Evolutionary conservation across 1,140 invertebrate species (phyloP), one percentile per base, ranked within the genome.

Genomic region (Drosophila ercepeae): DNA sequence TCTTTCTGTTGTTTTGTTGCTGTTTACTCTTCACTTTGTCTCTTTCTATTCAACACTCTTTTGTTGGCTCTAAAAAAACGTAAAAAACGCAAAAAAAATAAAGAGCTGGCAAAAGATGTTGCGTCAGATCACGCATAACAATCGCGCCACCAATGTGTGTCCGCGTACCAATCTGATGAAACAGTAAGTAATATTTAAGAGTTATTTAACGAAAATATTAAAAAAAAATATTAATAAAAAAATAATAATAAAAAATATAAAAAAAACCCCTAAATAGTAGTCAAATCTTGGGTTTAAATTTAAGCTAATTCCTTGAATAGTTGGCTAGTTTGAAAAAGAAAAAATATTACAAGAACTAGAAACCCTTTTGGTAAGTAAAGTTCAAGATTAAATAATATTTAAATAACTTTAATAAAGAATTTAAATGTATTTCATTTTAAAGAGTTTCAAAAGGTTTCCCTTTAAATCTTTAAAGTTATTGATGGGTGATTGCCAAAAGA

Each of bases 141-240:
- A 97, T 92, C 99, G 99, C 94, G 97, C 96, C 74, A 98, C 95
- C 92, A 99, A 99, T 92, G 95, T 99, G 55, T 99, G 98, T 92
- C 97, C 97, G 4, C 95, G 96, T 84, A 99, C 95, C 34, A 98
- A 96, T 92, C 93, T 99, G 25, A 98, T 98, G 95, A 99, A 99
- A 94, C 98, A 99, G 98, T 99, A 95, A 95, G 97, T 96, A 60
- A 11, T 8, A 44, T 21, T 48, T 25, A 11, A 9, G 7, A 7
- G 1, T 6, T 39, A 16, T 9, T 2, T 11, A 54, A 44, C 3
- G n/a, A 14, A 42, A 42, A 19, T 14, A 9, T 14, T 11, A 4
- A 25, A 53, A 6, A 11, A 23, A 13, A 14, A 5, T 3, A 7
- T 51, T 36, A 36, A 39, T 39, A 13, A 25, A n/a, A 25, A 46